Evolutionary conservation across 2,888 invertebrate genomes (phyloP), one percentile per base, ranked within the genome.

Genomic region (Heliconius erato): DNA sequence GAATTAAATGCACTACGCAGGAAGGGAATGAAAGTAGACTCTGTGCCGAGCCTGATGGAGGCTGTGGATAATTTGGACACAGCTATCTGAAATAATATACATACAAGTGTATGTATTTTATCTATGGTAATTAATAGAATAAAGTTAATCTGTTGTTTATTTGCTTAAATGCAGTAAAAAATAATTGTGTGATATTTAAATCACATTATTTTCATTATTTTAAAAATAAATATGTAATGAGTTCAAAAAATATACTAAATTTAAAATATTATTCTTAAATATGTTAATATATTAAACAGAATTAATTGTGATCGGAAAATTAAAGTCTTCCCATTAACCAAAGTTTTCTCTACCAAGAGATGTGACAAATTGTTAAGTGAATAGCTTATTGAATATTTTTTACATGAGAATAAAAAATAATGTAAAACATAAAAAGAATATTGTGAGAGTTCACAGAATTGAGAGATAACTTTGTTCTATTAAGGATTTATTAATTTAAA

Each of bases 1-100:
- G 97, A 97, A 85, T 89, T 98, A 82, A 94, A 96, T 76, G 96
- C 96, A 83, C 96, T 98, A 86, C 96, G 97, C 82, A 96, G 96
- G 86, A 96, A 96, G 88, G 98, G 98, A n/a, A 97, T 97, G 91
- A 97, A 96, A 87, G 96, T 97, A 4, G 96, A 97, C 84, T 96
- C 97, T 23, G 94, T 94, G 83, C 95, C 95, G n/a, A 96, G 96
- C 84, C 94, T 98, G 2, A 96, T 97, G 92, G 97, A 97, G 85
- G 97, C 97, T n/a, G 96, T 97, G 40, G 97, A 97, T 86, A 92
- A 92, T 79, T 91, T 97, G 35, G 96, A 96, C 82, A 88, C 91
- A 23, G 87, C 86, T 49, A 85, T 86, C 79, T 86, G 86, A 83
- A 78, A 67, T 28, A 12, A 49, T 7, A 26, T 26, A 67, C 16